phyloP scores from a whole-genome alignment of 2,113 vertebrate species.

The Takifugu flavidus region DNA sequence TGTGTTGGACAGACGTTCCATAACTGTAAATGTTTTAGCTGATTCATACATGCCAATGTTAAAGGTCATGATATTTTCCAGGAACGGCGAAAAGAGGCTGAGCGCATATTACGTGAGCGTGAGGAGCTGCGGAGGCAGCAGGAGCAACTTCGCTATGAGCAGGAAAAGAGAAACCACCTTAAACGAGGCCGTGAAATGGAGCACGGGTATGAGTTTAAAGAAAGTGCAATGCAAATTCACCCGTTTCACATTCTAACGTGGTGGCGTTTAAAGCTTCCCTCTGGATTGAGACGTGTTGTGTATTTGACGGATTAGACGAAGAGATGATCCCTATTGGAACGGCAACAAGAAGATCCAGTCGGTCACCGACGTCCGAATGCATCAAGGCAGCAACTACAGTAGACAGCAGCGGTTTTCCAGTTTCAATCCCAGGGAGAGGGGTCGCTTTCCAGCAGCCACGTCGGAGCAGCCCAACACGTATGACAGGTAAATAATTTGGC shows the following conservation, averaged over 20 bases:
- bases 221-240: neutral
- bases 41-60: no score
- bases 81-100: conserved; percentile 95
- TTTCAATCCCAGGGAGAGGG: conserved; percentile 85
- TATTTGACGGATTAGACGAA: conserved; percentile 66
- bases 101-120: conserved; percentile 89
- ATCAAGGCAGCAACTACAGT: conserved; percentile 86
- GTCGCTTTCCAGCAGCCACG: conserved; percentile 81
- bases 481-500: conserved; percentile 77
- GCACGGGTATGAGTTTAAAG: conserved; percentile 77
- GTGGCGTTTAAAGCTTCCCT: neutral
- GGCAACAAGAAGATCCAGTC: conserved; percentile 89
- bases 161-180: conserved; percentile 92
- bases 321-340: conserved; percentile 92
- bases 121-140: conserved; percentile 94
- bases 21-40: no score
- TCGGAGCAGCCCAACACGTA: conserved; percentile 81
- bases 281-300: neutral
- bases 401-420: conserved; percentile 90
- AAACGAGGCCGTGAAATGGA: conserved; percentile 94
- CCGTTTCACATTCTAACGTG: neutral
- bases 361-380: conserved; percentile 83
- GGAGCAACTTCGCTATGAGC: conserved; percentile 96
- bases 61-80: conserved; percentile 48
- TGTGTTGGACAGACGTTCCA: no score